These are phyloP conservation scores for Sebastolobus alascanus DNA, from an alignment of 2,797 vertebrate genomes.

Conservation along the genomic window DNA sequence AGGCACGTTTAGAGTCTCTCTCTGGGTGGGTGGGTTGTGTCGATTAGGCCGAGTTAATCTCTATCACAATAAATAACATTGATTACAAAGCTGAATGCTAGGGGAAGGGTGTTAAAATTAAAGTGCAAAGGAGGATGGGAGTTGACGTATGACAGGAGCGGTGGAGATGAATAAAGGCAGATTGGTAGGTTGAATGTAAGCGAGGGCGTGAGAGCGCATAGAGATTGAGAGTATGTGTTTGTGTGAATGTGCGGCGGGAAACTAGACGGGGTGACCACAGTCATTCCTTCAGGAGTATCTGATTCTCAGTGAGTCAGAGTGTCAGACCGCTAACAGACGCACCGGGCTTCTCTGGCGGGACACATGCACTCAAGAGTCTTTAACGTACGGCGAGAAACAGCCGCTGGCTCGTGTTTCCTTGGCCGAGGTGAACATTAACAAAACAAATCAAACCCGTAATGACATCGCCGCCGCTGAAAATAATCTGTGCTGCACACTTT, in stretches of 20 bases:
- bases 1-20: slow-evolving; percentile 67
- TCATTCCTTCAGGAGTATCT: slow-evolving; percentile 66
- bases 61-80: slow-evolving; percentile 80
- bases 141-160: slow-evolving; percentile 36
- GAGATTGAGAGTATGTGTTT: slow-evolving; percentile 5
- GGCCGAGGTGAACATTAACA: slow-evolving; percentile 56
- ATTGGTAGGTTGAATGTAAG: slow-evolving; percentile 36
- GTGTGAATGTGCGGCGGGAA: slow-evolving; percentile 16
- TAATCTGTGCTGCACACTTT: slow-evolving; percentile 60
- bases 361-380: slow-evolving; percentile 26
- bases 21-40: slow-evolving; percentile 65
- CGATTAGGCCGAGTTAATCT: slow-evolving; percentile 76
- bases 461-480: slow-evolving; percentile 50
- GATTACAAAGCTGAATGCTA: slow-evolving; percentile 69
- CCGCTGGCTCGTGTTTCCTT: slow-evolving; percentile 46
- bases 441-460: slow-evolving; percentile 68
- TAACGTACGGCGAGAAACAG: slow-evolving; percentile 39
- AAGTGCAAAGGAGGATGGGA: slow-evolving; percentile 48
- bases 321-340: slow-evolving; percentile 69
- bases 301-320: slow-evolving; percentile 63
- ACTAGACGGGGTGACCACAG: slow-evolving; percentile 50
- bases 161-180: slow-evolving; percentile 43
- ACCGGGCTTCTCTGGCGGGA: slow-evolving; percentile 43
- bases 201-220: slow-evolving; percentile 12
- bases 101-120: slow-evolving; percentile 55